Conservation (phyloP, 23 tunicate species). For the Halocynthia aurantium region DNA sequence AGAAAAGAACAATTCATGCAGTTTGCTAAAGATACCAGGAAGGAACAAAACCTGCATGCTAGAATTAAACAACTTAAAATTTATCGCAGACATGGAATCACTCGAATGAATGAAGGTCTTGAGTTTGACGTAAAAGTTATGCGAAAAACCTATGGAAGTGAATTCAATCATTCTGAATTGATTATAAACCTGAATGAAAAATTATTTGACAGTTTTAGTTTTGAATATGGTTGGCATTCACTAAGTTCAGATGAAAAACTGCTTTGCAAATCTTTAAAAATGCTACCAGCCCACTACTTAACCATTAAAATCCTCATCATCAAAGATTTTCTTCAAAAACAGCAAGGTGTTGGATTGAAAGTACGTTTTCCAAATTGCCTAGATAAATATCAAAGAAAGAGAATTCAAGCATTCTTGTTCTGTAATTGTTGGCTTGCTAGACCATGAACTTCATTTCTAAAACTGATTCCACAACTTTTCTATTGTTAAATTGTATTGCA, state of each 20-base stretch:
- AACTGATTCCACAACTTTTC: no score
- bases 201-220: slow-evolving; percentile 3
- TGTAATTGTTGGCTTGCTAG: slow-evolving; percentile 51
- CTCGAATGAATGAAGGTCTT: slow-evolving; percentile 28
- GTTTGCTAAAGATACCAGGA: slow-evolving; percentile 31
- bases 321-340: slow-evolving; percentile 29
- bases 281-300: slow-evolving; percentile 49
- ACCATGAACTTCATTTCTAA: background rate
- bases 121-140: slow-evolving; percentile 17
- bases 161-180: background rate
- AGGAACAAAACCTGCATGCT: slow-evolving; percentile 43
- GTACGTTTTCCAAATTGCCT: slow-evolving; percentile 19
- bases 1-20: slow-evolving; percentile 51
- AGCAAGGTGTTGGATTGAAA: slow-evolving; percentile 9
- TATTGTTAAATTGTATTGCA: no score
- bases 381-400: slow-evolving; percentile 43
- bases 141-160: slow-evolving; percentile 20
- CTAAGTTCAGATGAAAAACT: slow-evolving; percentile 44
- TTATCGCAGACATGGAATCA: slow-evolving; percentile 74
- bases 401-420: slow-evolving; percentile 21
- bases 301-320: slow-evolving; percentile 71
- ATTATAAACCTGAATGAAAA: slow-evolving; percentile 14
- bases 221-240: slow-evolving; percentile 33
- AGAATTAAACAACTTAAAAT: slow-evolving; percentile 46
- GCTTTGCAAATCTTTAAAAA: slow-evolving; percentile 44